Base-by-base conservation (phyloP, 2,888 invertebrate species). In the Oscheius myriophilus region DNA sequence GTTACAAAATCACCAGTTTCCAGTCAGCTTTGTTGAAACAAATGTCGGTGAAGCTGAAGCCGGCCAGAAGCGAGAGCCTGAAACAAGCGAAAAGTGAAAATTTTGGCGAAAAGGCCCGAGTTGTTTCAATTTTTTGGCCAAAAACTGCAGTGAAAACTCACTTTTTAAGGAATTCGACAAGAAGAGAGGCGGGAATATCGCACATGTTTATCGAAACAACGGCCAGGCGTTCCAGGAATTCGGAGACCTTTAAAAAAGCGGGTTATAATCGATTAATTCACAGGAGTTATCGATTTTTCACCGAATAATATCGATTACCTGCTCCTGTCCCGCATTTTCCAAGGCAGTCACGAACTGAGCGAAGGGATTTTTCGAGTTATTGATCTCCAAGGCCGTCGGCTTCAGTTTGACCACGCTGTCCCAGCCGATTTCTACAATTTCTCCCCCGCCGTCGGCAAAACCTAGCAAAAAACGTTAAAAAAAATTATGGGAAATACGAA, bases 311-410 rank as follows among this genome's bases (percentile, higher is more conserved):
- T 53, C 64, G 33, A 33, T 66, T 53, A 72, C 72, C 49, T 72
- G 57, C 12, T 64, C 45, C 2, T 72, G 53, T 25, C 61, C 67
- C 7, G 63, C 63, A 14, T 62, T 33, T 3, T 78, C 71, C 14
- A 78, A 52, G 9, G 67, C 64, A 2, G 57, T 49, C 4, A 75
- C 59, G 42, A 78, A 49, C 9, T 70, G 55, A 23, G 58, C 58
- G 21, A 72, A 68, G 1, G 78, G 78, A 72, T 73, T 78, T 42
- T 69, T 52, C 21, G 69, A 64, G 26, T 67, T 66, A 45, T 66
- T 71, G n/a, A 76, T 65, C 65, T 78, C 78, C 0, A 78, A 53
- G 3, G 70, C 52, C 0, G 74, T 71, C n/a, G 78, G 78, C 51
- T 70, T 58, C 14, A 78, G 52, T 41, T 71, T 66, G 41, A 72